Conservation (phyloP, 2,888 invertebrate species). For the Disparrhopalites patrizii region DNA sequence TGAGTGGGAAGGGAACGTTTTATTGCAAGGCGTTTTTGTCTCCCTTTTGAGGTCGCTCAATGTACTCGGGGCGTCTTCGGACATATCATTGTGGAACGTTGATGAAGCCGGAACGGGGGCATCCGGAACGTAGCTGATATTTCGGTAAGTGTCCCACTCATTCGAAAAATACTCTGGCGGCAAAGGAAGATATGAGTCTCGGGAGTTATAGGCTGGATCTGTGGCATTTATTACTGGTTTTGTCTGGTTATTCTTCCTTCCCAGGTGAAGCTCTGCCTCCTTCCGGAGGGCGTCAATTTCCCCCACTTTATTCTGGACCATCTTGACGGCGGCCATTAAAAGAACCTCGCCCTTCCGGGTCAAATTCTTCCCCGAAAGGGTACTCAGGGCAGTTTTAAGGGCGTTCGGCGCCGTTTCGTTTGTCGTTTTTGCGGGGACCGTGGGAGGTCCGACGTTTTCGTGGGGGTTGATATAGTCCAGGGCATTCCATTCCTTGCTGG, state of each 20-base stretch:
- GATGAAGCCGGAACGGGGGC: neutral
- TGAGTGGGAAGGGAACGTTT: too few species aligned
- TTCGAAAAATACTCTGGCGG: slow-evolving; percentile 16
- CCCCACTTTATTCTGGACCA: neutral
- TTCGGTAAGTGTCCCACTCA: slow-evolving; percentile 1
- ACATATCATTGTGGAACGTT: too few species aligned
- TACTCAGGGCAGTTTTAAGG: neutral
- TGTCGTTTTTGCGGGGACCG: neutral
- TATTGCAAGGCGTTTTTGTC: too few species aligned
- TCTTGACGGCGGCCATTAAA: neutral
- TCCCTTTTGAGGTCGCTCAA: too few species aligned
- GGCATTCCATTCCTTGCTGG: slow-evolving; percentile 24
- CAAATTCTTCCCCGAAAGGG: too few species aligned
- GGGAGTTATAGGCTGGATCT: neutral
- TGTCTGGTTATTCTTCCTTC: neutral
- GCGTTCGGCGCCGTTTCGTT: neutral
- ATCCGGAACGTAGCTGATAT: slow-evolving; percentile 1
- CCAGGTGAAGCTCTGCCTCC: too few species aligned
- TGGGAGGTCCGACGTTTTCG: too few species aligned
- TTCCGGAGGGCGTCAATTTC: neutral
- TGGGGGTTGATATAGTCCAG: slow-evolving; percentile 20
- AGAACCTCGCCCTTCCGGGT: neutral
- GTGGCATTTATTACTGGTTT: neutral
- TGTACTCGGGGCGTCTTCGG: too few species aligned
- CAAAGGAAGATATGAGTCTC: slow-evolving; percentile 6